These are phyloP conservation scores for Equus quagga DNA, from an alignment of 2,113 vertebrate species.

Conservation along the genomic window DNA sequence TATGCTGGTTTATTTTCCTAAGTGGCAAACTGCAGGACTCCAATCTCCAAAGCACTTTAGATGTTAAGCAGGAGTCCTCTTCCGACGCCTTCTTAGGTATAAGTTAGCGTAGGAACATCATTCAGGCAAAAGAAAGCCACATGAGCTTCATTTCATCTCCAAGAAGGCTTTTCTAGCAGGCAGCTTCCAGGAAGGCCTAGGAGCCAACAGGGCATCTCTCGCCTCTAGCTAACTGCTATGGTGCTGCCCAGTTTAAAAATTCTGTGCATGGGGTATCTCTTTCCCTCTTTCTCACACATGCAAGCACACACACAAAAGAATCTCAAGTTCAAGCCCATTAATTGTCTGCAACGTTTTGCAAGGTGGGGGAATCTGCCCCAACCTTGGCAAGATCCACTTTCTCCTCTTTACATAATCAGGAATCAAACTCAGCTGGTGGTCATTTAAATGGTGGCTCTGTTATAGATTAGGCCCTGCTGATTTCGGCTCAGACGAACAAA, in stretches of 20 bases:
- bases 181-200: constrained; percentile 1
- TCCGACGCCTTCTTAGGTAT: not conserved
- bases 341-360: constrained; percentile 36
- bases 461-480: constrained; percentile 57
- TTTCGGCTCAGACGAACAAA: constrained; percentile 55
- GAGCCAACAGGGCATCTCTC: not conserved
- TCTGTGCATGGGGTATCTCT: constrained; percentile 49
- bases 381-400: constrained; percentile 40
- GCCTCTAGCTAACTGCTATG: constrained; percentile 14
- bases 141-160: not conserved
- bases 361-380: constrained; percentile 51
- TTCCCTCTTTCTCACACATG: constrained; percentile 40
- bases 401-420: constrained; percentile 58
- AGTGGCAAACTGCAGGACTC: constrained; percentile 52
- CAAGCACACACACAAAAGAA: constrained; percentile 60
- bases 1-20: constrained; percentile 73
- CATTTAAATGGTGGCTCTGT: constrained; percentile 44
- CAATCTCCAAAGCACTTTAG: not conserved
- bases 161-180: not conserved
- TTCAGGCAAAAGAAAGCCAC: not conserved
- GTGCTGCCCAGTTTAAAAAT: constrained; percentile 45
- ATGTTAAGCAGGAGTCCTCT: not conserved
- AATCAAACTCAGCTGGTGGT: constrained; percentile 59
- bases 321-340: constrained; percentile 43
- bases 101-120: not conserved